phyloP scores from a whole-genome alignment of 2,797 vertebrate genomes.

The Mus caroli region DNA sequence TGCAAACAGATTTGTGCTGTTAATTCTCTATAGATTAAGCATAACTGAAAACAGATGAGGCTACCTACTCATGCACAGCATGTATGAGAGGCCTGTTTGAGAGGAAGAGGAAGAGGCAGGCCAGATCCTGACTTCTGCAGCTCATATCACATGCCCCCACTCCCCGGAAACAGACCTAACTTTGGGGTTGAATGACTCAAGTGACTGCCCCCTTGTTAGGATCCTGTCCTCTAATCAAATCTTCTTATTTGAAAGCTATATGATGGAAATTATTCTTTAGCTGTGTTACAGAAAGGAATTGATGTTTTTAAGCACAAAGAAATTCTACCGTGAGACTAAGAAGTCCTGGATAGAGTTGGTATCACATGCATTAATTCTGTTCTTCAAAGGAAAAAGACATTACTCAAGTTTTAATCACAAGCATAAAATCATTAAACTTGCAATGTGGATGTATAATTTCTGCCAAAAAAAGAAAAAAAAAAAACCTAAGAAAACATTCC shows the following conservation, averaged over 20 bases:
- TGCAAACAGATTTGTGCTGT: slow-evolving; percentile 47
- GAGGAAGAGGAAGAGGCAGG: neutral
- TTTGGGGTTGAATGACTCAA: neutral
- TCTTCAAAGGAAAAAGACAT: slow-evolving; percentile 79
- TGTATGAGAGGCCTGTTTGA: neutral
- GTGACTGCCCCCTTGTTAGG: slow-evolving; percentile 26
- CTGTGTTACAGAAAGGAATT: slow-evolving; percentile 66
- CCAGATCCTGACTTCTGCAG: neutral
- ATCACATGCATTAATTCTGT: slow-evolving; percentile 56
- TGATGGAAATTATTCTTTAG: slow-evolving; percentile 23
- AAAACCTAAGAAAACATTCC: slow-evolving; percentile 62
- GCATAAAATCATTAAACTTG: slow-evolving; percentile 79
- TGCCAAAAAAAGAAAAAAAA: slow-evolving; percentile 73
- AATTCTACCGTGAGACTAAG: slow-evolving; percentile 61
- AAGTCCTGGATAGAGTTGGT: slow-evolving; percentile 41
- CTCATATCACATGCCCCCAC: neutral
- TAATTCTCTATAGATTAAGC: slow-evolving; percentile 46
- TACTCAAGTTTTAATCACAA: slow-evolving; percentile 77
- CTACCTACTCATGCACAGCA: slow-evolving; percentile 46
- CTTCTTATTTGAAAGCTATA: neutral
- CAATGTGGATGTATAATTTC: slow-evolving; percentile 74
- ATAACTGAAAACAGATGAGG: slow-evolving; percentile 39
- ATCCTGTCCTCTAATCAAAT: slow-evolving; percentile 1
- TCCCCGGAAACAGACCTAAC: neutral
- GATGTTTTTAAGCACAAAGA: slow-evolving; percentile 68